phyloP scores from a whole-genome alignment of 2,888 invertebrate species.

The Polietes domitor region DNA sequence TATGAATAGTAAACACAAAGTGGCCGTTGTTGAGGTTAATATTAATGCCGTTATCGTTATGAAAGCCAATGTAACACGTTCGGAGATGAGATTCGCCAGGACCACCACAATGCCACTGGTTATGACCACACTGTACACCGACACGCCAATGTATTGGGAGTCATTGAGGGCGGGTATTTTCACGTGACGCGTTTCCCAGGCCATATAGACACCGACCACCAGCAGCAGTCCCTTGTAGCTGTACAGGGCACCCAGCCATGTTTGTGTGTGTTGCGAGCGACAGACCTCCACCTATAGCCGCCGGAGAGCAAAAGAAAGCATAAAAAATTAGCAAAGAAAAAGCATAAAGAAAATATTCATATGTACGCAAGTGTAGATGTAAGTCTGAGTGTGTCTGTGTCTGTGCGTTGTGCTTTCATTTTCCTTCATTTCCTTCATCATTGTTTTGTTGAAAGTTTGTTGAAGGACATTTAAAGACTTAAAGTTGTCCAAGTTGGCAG shows the following conservation, averaged over 20 bases:
- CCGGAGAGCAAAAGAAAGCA: too few relatives aligned
- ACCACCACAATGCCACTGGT: conserved; percentile 93
- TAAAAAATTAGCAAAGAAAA: conserved; percentile 19
- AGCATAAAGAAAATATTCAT: conserved; percentile 1
- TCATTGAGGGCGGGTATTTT: conserved; percentile 96
- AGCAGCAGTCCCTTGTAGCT: conserved; percentile 94
- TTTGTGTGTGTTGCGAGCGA: conserved; percentile 91
- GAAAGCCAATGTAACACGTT: conserved; percentile 90
- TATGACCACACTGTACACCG: conserved; percentile 95
- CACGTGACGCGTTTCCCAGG: conserved; percentile 96
- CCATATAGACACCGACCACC: conserved; percentile 96
- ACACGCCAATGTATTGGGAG: conserved; percentile 96
- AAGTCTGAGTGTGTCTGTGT: not conserved
- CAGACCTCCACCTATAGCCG: conserved; percentile 91
- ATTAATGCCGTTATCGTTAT: conserved; percentile 92
- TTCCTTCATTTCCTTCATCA: not conserved
- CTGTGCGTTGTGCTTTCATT: not conserved
- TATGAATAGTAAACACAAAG: conserved; percentile 91
- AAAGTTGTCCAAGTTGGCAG: conserved; percentile 4
- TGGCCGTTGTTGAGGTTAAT: conserved; percentile 92
- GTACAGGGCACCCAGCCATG: conserved; percentile 95
- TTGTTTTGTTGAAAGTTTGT: not conserved
- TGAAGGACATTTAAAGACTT: conserved; percentile 19
- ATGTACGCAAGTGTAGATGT: conserved; percentile 13
- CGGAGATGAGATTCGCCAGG: conserved; percentile 92